Evolutionary conservation across 2,113 vertebrate species (phyloP).

Genomic region (Scartelaos histophorus): DNA sequence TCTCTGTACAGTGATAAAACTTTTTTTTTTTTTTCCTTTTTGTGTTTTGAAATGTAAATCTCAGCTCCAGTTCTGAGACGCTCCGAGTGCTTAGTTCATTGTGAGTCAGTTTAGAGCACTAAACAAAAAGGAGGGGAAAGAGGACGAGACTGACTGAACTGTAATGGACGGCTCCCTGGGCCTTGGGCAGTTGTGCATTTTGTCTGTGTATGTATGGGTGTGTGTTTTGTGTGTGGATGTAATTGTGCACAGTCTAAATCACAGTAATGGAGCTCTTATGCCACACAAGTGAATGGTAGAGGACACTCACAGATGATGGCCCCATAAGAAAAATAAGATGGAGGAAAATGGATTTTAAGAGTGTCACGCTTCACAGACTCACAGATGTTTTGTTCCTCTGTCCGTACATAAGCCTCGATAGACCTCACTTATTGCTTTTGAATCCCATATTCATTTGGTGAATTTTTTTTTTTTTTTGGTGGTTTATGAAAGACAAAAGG

Average conservation of each 20-base stretch:
- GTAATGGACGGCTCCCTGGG: constrained; percentile 60
- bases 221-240: neutral
- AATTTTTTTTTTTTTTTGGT: too few relatives aligned
- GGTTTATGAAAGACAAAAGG: too few relatives aligned
- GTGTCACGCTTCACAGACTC: constrained; percentile 33
- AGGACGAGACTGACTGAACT: constrained; percentile 56
- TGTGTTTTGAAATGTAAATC: constrained; percentile 31
- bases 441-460: neutral
- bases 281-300: constrained; percentile 45
- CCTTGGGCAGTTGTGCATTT: constrained; percentile 26
- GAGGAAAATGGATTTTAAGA: constrained; percentile 48
- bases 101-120: constrained; percentile 45
- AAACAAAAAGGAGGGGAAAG: constrained; percentile 24
- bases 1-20: neutral
- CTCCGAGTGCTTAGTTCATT: constrained; percentile 47
- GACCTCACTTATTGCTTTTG: neutral
- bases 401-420: constrained; percentile 13
- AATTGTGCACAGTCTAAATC: constrained; percentile 45
- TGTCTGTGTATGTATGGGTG: constrained; percentile 1
- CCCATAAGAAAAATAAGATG: constrained; percentile 50
- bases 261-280: constrained; percentile 52
- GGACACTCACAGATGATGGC: constrained; percentile 45
- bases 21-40: constrained; percentile 44
- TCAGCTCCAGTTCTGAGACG: constrained; percentile 50
- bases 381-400: constrained; percentile 33